Percentiles rank a stretch among this genome's conserved stretches.
These are phyloP conservation scores for Merops nubicus DNA, from an alignment of 2,113 vertebrate species.

Conservation along the genomic window DNA sequence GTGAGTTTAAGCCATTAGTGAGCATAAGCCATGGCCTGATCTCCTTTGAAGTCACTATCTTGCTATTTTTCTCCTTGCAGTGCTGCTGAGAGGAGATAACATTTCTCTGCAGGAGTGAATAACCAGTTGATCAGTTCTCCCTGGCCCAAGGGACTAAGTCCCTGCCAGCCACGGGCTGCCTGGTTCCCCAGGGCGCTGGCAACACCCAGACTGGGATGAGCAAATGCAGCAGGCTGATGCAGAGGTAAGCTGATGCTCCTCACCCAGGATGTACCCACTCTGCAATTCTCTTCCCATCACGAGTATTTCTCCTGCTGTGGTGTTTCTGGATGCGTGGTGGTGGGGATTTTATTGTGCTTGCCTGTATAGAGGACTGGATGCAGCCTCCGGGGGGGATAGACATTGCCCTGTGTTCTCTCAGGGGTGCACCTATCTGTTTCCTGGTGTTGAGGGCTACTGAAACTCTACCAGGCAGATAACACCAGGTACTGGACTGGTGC, in stretches of 20 bases:
- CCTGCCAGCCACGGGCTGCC: neutral
- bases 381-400: neutral
- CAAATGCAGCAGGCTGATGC: neutral
- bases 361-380: neutral
- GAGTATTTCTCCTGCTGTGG: neutral
- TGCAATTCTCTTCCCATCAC: neutral
- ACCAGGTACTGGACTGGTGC: neutral
- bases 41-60: neutral
- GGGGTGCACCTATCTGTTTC: neutral
- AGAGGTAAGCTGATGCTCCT: neutral
- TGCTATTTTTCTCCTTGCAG: neutral
- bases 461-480: neutral
- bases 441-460: accelerated
- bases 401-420: neutral
- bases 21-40: neutral
- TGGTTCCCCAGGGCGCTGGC: neutral
- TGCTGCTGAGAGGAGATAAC: neutral
- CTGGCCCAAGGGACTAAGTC: neutral
- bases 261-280: neutral
- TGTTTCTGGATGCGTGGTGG: neutral
- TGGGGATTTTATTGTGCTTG: neutral
- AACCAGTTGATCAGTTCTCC: neutral
- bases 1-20: neutral
- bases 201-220: accelerated
- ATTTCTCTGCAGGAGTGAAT: neutral